Evolutionary conservation across 1,140 invertebrate genomes (phyloP).

Genomic region (Drosophila sucinea): DNA sequence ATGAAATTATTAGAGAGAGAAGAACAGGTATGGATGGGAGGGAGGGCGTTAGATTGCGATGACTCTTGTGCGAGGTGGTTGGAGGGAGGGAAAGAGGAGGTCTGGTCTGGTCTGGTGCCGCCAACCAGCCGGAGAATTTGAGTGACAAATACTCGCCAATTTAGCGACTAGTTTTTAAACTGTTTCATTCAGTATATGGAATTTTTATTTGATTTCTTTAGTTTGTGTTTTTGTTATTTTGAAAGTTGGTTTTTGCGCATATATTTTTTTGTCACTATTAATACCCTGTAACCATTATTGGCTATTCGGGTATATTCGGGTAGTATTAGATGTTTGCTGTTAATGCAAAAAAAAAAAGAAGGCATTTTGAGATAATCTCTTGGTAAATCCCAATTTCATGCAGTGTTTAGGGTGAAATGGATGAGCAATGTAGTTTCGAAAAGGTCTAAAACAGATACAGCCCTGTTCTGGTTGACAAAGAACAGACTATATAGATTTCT

Average conservation of each 20-base stretch:
- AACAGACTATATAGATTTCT: no score
- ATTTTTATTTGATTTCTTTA: conserved; percentile 28
- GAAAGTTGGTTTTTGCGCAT: conserved; percentile 69
- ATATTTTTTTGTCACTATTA: conserved; percentile 11
- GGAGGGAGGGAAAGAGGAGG: no score
- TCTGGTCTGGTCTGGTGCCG: conserved; percentile 14
- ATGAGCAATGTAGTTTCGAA: no score
- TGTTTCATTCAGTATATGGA: conserved; percentile 69
- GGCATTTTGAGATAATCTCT: no score
- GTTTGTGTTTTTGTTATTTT: conserved; percentile 34
- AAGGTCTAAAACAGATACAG: no score
- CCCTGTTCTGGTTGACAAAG: no score
- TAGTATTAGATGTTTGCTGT: no score
- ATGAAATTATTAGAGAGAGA: conserved; percentile 33
- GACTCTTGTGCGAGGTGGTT: no score
- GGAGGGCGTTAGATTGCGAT: background rate
- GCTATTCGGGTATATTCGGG: no score
- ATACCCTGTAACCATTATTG: background rate
- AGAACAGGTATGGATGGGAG: conserved; percentile 59
- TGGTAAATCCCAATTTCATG: no score
- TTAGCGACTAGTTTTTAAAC: conserved; percentile 35
- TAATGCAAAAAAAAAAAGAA: no score
- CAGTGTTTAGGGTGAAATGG: no score
- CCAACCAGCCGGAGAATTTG: conserved; percentile 44
- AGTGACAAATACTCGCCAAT: conserved; percentile 58